Evolutionary conservation across 1,140 invertebrate genomes (phyloP), one percentile per base, ranked within the genome.

Genomic region (Sitodiplosis mosellana): DNA sequence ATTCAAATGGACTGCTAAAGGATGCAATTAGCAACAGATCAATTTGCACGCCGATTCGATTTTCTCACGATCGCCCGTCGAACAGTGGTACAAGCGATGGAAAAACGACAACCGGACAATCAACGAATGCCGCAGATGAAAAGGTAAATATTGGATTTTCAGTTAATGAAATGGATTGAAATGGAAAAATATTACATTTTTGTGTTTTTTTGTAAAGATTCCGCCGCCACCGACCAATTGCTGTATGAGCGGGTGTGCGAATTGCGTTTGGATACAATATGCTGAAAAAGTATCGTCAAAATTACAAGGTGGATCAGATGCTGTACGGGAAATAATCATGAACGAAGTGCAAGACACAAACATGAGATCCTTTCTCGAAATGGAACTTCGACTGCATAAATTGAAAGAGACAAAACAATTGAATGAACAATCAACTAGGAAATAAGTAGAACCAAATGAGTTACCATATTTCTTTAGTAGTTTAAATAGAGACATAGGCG

Each of bases 251-350:
- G 91, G 90, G 1, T 96, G 92, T 70, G 69, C 80, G 1, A 94
- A 95, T 60, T 97, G 92, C 65, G 91, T 96, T 14, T 97, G 88
- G 81, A 79, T 96, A 38, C 72, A 83, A 33, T 96, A 94, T 69
- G 90, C 88, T 0, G 81, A 92, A 55, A 76, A 83, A 49, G 53
- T 96, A 15, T 73, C 72, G 14, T 67, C 77, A 41, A 71, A 80
- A 44, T 78, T 86, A 54, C 66, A 74, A 46, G 70, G 78, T 51
- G 79, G 76, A 15, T 75, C 75, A 6, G 73, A 78, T 44, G 73
- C 74, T 52, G 74, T 86, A 12, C 67, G 74, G 36, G 70, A 81
- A 56, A 75, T 80, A 43, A 80, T 96, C 5, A 67, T 90, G 48
- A 76, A 80, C 20, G 78, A 76, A 54, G 73, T 91, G 7, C 64